A percentile compares a stretch with the other conserved stretches of the same genome.
Evolutionary conservation across 2,888 invertebrate genomes (phyloP).

Genomic region (Dryobota labecula): DNA sequence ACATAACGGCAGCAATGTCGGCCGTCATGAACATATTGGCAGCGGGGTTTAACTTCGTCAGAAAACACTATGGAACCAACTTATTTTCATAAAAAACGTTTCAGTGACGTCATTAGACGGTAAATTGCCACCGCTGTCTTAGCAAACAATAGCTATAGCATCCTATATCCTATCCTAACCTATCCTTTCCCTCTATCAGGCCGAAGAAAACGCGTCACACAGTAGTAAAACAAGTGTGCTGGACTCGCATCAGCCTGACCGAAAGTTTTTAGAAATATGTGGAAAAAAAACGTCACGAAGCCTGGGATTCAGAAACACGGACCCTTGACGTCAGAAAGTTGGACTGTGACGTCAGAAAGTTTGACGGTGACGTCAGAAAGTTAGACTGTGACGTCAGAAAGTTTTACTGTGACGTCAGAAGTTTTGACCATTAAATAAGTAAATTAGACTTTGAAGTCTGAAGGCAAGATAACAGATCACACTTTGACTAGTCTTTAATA

Average conservation of each 20-base stretch:
- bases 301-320: conserved; percentile 60
- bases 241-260: conserved; percentile 72
- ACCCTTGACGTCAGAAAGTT: not conserved
- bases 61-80: no score
- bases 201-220: conserved; percentile 8
- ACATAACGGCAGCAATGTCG: no score
- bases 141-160: no score
- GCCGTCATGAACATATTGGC: no score
- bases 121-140: no score
- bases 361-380: not conserved
- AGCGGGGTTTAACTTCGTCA: no score
- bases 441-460: not conserved
- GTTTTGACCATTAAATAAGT: no score
- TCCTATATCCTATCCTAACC: conserved; percentile 1
- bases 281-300: conserved; percentile 70
- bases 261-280: conserved; percentile 72
- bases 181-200: conserved; percentile 40
- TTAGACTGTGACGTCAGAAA: not conserved
- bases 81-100: no score
- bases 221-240: conserved; percentile 71
- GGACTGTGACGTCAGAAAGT: not conserved
- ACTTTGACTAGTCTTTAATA: not conserved
- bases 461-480: not conserved
- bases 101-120: no score
- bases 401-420: not conserved